These are phyloP conservation scores for Phaenicophaeus curvirostris DNA, from an alignment of 2,797 vertebrate genomes.

Conservation along the genomic window DNA sequence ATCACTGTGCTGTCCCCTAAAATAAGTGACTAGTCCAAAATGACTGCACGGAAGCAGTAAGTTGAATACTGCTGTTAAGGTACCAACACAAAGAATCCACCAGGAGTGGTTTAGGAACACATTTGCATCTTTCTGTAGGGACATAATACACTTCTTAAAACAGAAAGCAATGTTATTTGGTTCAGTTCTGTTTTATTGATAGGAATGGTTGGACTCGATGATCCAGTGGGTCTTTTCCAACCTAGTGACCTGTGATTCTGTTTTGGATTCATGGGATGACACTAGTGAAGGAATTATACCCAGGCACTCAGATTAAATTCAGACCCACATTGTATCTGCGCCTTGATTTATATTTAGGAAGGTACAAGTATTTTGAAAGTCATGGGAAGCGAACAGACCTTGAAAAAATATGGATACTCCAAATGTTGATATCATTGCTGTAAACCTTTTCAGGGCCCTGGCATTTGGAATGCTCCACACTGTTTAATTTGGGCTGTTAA, in stretches of 20 bases:
- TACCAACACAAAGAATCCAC: neutral
- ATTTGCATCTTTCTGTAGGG: neutral
- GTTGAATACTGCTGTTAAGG: neutral
- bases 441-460: constrained; percentile 61
- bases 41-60: neutral
- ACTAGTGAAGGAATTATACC: neutral
- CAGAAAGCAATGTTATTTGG: neutral
- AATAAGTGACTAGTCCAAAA: neutral
- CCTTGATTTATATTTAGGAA: constrained; percentile 28
- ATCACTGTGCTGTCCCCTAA: neutral
- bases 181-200: neutral
- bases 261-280: neutral
- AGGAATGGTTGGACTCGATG: no score
- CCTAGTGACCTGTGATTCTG: no score
- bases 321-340: neutral
- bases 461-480: constrained; percentile 51
- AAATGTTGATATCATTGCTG: constrained; percentile 53
- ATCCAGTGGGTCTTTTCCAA: no score
- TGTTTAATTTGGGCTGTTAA: constrained; percentile 69
- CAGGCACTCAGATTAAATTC: neutral
- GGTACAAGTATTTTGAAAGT: constrained; percentile 23
- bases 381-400: constrained; percentile 44
- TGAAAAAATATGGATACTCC: constrained; percentile 52
- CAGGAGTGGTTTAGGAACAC: neutral
- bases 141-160: neutral